phyloP scores from a whole-genome alignment of 2,113 vertebrate genomes.

The Nestor notabilis region DNA sequence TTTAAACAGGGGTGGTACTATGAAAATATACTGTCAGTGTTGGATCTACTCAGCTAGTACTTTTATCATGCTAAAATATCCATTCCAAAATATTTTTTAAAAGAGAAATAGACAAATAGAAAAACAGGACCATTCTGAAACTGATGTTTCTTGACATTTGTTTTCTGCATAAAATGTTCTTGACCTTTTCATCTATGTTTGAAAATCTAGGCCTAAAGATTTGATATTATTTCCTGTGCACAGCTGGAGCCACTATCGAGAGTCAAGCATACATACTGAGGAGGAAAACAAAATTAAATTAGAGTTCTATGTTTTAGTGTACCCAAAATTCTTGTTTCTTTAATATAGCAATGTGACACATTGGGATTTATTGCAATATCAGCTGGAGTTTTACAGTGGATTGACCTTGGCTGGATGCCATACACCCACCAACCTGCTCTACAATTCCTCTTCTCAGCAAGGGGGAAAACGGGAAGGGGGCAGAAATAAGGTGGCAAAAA shows the following conservation, averaged over 20 bases:
- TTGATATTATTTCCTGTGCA: neutral
- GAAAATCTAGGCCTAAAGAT: neutral
- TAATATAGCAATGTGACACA: neutral
- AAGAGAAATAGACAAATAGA: neutral
- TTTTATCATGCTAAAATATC: neutral
- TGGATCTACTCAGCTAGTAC: neutral
- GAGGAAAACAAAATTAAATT: neutral
- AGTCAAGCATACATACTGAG: neutral
- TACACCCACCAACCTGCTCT: neutral
- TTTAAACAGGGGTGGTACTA: neutral
- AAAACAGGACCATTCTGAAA: neutral
- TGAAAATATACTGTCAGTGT: neutral
- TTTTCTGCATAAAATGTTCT: neutral
- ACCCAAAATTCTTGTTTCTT: neutral
- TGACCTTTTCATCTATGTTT: neutral
- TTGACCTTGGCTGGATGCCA: neutral
- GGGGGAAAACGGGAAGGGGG: fast-evolving
- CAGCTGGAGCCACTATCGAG: neutral
- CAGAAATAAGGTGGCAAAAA: neutral
- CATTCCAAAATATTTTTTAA: neutral
- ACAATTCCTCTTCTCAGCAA: neutral
- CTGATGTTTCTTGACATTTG: neutral
- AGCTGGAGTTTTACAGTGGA: neutral
- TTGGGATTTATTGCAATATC: neutral
- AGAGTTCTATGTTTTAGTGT: neutral